A percentile compares a stretch with the other conserved stretches of the same genome.
Evolutionary conservation across 23 tunicate species (phyloP).

Genomic region (Botrylloides violaceus): DNA sequence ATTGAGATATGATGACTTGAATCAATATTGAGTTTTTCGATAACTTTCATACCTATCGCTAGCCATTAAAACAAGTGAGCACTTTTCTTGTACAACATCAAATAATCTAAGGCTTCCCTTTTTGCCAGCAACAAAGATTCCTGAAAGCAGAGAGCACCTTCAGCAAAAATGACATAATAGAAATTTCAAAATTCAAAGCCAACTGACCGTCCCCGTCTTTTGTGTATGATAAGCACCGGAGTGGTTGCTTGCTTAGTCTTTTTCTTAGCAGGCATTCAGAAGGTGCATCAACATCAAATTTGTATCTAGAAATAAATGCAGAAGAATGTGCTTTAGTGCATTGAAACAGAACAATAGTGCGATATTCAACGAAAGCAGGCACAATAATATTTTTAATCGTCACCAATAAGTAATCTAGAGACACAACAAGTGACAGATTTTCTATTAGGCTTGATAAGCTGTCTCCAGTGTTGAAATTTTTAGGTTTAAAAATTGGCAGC

Average conservation of each 20-base stretch:
- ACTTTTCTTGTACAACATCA: constrained; percentile 15
- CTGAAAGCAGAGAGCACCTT: not conserved
- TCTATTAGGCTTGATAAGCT: too few species aligned
- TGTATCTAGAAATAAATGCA: constrained; percentile 31
- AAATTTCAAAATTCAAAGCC: not conserved
- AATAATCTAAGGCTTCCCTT: constrained; percentile 11
- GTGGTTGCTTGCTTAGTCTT: constrained; percentile 31
- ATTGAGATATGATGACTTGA: too few species aligned
- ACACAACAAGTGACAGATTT: too few species aligned
- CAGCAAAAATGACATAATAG: not conserved
- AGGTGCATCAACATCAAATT: constrained; percentile 31
- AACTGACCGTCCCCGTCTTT: constrained; percentile 44
- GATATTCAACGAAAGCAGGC: too few species aligned
- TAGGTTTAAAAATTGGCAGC: too few species aligned
- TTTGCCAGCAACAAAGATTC: constrained; percentile 10
- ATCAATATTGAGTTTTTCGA: too few species aligned
- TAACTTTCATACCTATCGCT: constrained; percentile 16
- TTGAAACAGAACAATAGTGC: too few species aligned
- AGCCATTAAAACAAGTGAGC: constrained; percentile 2
- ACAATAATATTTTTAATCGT: too few species aligned
- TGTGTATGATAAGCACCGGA: constrained; percentile 34
- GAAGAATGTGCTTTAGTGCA: too few species aligned
- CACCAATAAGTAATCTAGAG: too few species aligned
- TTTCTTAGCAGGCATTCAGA: constrained; percentile 15
- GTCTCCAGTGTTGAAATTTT: too few species aligned